phyloP scores from a whole-genome alignment of 2,113 vertebrate genomes.

The Thermophis baileyi region DNA sequence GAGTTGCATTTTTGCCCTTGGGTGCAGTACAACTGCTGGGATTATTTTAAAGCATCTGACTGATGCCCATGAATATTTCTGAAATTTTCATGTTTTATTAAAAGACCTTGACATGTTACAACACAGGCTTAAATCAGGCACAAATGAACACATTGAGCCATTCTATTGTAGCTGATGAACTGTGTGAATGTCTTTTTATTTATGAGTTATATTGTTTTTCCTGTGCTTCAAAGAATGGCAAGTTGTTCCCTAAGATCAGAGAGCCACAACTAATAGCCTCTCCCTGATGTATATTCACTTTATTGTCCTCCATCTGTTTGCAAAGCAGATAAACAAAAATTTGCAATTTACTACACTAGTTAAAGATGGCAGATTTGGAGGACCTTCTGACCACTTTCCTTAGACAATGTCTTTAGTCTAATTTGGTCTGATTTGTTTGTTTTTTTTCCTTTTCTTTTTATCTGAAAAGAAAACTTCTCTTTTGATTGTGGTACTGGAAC shows the following conservation, averaged over 20 bases:
- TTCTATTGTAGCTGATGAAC: neutral
- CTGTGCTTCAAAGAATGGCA: neutral
- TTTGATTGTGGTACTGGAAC: neutral
- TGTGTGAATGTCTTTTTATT: neutral
- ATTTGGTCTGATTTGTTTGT: neutral
- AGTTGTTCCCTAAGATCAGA: neutral
- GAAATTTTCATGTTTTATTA: constrained; percentile 13
- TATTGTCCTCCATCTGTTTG: neutral
- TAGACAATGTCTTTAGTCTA: neutral
- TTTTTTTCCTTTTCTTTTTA: neutral
- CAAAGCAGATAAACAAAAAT: neutral
- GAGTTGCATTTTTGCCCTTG: constrained; percentile 48
- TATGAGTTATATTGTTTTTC: neutral
- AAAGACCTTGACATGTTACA: constrained; percentile 1
- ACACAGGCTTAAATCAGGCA: constrained; percentile 13
- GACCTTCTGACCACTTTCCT: neutral
- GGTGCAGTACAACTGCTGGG: constrained; percentile 49
- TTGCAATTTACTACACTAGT: neutral
- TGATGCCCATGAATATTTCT: constrained; percentile 2
- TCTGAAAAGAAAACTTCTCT: neutral
- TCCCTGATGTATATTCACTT: neutral
- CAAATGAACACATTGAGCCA: neutral
- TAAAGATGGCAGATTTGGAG: neutral
- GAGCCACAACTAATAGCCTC: neutral
- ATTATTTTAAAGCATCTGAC: constrained; percentile 37